These are phyloP conservation scores for Carduelis carduelis DNA, from an alignment of 2,797 vertebrate genomes.

Conservation along the genomic window DNA sequence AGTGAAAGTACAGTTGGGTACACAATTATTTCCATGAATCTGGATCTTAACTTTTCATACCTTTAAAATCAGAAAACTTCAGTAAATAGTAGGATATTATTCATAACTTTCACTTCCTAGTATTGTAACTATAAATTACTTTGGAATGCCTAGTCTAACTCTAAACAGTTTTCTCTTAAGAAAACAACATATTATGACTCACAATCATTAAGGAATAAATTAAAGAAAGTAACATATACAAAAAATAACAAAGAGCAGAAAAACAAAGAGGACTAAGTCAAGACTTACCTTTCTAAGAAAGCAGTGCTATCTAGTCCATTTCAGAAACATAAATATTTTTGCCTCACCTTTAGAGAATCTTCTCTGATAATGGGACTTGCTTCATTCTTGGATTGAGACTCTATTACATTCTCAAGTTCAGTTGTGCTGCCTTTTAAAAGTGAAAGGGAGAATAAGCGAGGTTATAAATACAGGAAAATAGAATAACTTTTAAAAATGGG, in stretches of 20 bases:
- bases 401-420: background rate
- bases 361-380: conserved; percentile 77
- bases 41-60: background rate
- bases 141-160: background rate
- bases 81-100: background rate
- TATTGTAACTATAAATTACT: background rate
- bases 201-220: background rate
- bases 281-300: background rate
- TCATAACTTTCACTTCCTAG: background rate
- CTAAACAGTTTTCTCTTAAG: background rate
- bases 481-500: background rate
- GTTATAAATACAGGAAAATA: background rate
- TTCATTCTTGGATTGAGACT: background rate
- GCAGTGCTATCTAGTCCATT: background rate
- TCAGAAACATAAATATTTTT: background rate
- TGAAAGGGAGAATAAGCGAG: background rate
- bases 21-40: background rate
- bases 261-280: background rate
- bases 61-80: background rate
- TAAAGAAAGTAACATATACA: background rate
- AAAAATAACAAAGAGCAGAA: background rate
- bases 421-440: conserved; percentile 19
- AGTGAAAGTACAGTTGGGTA: background rate
- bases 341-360: conserved; percentile 89
- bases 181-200: background rate